These are phyloP conservation scores for Gymnogyps californianus DNA, from an alignment of 2,113 vertebrate species.

Conservation along the genomic window DNA sequence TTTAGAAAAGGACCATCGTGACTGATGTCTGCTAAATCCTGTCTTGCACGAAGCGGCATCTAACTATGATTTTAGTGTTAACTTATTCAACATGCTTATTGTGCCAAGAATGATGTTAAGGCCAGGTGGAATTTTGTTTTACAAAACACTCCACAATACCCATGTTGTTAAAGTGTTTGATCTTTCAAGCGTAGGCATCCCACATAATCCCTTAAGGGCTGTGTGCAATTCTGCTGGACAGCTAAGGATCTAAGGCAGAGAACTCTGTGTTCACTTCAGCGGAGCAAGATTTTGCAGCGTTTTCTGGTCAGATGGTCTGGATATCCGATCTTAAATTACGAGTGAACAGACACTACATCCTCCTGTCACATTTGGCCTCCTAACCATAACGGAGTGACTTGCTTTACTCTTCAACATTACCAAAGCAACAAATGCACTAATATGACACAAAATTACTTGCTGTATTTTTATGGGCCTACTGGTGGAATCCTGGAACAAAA, in stretches of 20 bases:
- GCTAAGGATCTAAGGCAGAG: too few relatives aligned
- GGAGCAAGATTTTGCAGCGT: neutral
- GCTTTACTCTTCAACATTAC: neutral
- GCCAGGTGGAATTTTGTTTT: neutral
- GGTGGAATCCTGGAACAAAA: neutral
- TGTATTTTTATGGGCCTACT: neutral
- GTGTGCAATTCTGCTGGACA: accelerated
- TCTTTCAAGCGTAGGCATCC: neutral
- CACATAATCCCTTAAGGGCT: neutral
- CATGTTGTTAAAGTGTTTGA: neutral
- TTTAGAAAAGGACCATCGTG: neutral
- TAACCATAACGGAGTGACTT: neutral
- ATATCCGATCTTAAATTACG: accelerated
- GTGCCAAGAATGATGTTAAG: neutral
- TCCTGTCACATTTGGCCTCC: neutral
- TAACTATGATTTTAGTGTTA: too few relatives aligned
- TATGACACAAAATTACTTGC: accelerated
- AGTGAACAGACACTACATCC: neutral
- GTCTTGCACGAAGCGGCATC: neutral
- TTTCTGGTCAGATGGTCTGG: neutral
- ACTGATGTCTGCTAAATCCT: neutral
- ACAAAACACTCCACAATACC: neutral
- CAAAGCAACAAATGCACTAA: neutral
- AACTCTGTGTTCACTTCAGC: accelerated
- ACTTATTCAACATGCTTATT: neutral